These are phyloP conservation scores for Galeruca laticollis DNA, from an alignment of 2,888 invertebrate species.

Conservation along the genomic window DNA sequence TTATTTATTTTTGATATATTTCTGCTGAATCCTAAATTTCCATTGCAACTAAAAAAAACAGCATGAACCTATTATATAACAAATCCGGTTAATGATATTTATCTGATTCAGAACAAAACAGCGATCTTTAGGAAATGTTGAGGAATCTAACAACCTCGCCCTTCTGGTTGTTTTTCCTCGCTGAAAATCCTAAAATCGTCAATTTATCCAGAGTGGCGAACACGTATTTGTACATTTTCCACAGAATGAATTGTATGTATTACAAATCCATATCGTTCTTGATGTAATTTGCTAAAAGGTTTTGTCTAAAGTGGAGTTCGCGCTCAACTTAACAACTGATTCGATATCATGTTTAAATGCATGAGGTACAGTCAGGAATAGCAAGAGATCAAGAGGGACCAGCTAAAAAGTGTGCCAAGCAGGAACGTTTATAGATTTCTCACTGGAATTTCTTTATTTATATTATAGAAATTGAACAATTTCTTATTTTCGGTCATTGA, in stretches of 20 bases:
- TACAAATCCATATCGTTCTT: slow-evolving; percentile 45
- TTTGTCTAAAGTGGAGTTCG: slow-evolving; percentile 67
- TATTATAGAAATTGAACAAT: too few relatives aligned
- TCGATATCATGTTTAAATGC: slow-evolving; percentile 68
- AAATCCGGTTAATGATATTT: too few relatives aligned
- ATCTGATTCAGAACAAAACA: too few relatives aligned
- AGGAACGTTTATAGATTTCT: background rate
- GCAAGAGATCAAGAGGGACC: slow-evolving; percentile 6
- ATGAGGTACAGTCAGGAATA: slow-evolving; percentile 58
- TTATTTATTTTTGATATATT: too few relatives aligned
- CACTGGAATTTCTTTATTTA: background rate
- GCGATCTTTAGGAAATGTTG: too few relatives aligned
- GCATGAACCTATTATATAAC: too few relatives aligned
- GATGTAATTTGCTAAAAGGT: slow-evolving; percentile 68
- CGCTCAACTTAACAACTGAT: slow-evolving; percentile 68
- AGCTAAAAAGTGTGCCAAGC: slow-evolving; percentile 21
- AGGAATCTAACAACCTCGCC: background rate
- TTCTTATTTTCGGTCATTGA: too few relatives aligned
- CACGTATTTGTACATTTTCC: slow-evolving; percentile 52
- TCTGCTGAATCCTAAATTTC: too few relatives aligned
- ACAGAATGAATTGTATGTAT: slow-evolving; percentile 61
- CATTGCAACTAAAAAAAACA: too few relatives aligned
- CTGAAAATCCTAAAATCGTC: slow-evolving; percentile 41
- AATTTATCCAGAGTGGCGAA: slow-evolving; percentile 50
- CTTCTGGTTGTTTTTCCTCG: slow-evolving; percentile 15